Evolutionary conservation across 92 coral and sea anemone species (phyloP).

Genomic region (Epizoanthus stellaris): DNA sequence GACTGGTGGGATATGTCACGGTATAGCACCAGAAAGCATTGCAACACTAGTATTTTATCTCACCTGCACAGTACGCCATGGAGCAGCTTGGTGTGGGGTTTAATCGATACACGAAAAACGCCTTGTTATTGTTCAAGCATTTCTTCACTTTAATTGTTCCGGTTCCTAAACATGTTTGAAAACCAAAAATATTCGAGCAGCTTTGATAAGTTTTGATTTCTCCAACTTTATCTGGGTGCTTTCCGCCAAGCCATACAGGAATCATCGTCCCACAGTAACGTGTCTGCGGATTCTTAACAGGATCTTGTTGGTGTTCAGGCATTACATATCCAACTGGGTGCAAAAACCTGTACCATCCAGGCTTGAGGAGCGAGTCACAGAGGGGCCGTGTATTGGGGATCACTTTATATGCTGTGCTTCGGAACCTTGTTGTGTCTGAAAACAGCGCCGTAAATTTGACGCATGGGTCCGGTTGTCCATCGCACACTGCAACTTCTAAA

Average conservation of each 20-base stretch:
- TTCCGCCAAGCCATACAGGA: constrained; percentile 26
- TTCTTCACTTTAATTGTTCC: constrained; percentile 12
- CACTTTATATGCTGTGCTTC: constrained; percentile 31
- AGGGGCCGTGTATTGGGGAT: not conserved
- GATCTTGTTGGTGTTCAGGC: constrained; percentile 24
- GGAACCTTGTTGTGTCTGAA: not conserved
- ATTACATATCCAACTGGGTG: constrained; percentile 13
- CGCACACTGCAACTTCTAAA: not conserved
- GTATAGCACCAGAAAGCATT: too few species aligned
- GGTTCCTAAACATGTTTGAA: not conserved
- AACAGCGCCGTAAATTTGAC: not conserved
- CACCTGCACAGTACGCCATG: constrained; percentile 17
- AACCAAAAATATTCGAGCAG: constrained; percentile 6
- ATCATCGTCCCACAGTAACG: constrained; percentile 15
- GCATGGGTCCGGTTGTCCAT: constrained; percentile 8
- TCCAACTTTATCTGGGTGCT: constrained; percentile 19
- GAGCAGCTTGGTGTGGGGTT: constrained; percentile 12
- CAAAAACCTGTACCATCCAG: constrained; percentile 29
- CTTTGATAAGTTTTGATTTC: not conserved
- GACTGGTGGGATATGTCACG: too few species aligned
- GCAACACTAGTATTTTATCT: not conserved
- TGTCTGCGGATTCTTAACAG: not conserved
- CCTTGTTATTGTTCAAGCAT: not conserved
- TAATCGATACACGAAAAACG: constrained; percentile 17
- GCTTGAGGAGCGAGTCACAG: constrained; percentile 16